Conservation (phyloP, 53 echinoderm and acorn worm species). For the Henricia sp. region DNA sequence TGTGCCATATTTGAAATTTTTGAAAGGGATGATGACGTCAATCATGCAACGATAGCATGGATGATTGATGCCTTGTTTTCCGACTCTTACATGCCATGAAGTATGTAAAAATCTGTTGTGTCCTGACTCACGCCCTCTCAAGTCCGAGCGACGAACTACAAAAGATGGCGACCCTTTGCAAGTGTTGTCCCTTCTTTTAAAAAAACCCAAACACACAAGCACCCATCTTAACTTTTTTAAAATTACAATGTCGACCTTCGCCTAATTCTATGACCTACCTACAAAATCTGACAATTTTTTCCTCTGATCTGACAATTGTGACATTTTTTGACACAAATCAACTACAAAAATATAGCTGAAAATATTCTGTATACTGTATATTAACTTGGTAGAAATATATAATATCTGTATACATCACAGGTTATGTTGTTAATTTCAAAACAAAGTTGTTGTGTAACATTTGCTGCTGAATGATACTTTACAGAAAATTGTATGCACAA, state of each 20-base stretch:
- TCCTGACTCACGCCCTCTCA: too few relatives aligned
- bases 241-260: not conserved
- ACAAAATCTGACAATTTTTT: not conserved
- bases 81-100: too few relatives aligned
- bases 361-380: constrained; percentile 38
- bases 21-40: too few relatives aligned
- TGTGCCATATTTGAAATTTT: too few relatives aligned
- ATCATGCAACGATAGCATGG: too few relatives aligned
- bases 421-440: constrained; percentile 18
- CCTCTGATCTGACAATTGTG: not conserved
- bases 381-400: constrained; percentile 53
- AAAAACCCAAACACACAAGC: too few relatives aligned
- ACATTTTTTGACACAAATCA: constrained; percentile 34
- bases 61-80: too few relatives aligned
- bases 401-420: constrained; percentile 24
- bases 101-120: too few relatives aligned
- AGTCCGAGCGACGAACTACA: too few relatives aligned
- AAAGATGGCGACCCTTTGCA: too few relatives aligned
- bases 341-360: constrained; percentile 65
- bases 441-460: constrained; percentile 5
- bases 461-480: not conserved
- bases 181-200: too few relatives aligned
- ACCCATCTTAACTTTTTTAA: not conserved
- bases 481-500: not conserved
- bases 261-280: not conserved